These are phyloP conservation scores for Apantesis nais DNA, from an alignment of 2,888 invertebrate species.

Conservation along the genomic window DNA sequence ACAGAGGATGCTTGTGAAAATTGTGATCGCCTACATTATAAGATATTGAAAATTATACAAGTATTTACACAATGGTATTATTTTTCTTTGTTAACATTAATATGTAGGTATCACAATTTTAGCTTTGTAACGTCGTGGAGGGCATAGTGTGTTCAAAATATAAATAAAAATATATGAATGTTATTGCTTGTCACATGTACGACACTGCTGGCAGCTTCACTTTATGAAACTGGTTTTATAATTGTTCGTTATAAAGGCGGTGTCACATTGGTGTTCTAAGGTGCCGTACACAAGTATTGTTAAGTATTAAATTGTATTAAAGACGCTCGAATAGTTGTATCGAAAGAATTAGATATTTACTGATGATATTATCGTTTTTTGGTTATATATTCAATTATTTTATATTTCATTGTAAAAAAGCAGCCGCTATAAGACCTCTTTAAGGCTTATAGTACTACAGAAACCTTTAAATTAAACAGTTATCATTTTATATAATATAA, in stretches of 20 bases:
- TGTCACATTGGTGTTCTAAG: constrained; percentile 12
- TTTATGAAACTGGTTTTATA: constrained; percentile 39
- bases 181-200: constrained; percentile 41
- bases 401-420: neutral
- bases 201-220: constrained; percentile 30
- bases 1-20: constrained; percentile 25
- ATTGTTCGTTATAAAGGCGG: neutral
- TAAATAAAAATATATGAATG: constrained; percentile 44
- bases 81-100: neutral
- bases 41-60: neutral
- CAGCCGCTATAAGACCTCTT: neutral
- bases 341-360: constrained; percentile 8
- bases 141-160: constrained; percentile 50
- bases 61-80: neutral
- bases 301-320: constrained; percentile 22
- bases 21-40: constrained; percentile 19
- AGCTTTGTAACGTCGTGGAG: constrained; percentile 18
- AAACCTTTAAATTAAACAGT: too few species aligned
- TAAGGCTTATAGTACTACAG: too few species aligned
- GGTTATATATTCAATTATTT: neutral
- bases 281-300: constrained; percentile 15
- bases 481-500: too few species aligned
- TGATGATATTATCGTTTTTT: neutral
- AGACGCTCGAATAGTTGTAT: constrained; percentile 4
- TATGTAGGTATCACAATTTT: constrained; percentile 17